Base-by-base conservation (phyloP, 2,797 vertebrate genomes). In the Crocidura indochinensis region DNA sequence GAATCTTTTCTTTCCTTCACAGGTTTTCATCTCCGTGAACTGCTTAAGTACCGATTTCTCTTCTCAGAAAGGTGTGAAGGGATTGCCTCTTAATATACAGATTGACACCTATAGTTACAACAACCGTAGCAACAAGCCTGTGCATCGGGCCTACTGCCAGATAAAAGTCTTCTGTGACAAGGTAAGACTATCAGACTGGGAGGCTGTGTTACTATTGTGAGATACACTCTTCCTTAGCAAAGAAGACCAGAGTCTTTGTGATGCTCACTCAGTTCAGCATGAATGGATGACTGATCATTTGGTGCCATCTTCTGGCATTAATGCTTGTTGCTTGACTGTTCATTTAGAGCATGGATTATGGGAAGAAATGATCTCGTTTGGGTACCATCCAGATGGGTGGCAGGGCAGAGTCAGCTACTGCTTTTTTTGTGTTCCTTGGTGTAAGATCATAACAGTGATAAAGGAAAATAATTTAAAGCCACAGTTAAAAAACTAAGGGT, bases 91-190 rank as follows among this genome's bases (percentile, higher is more conserved):
- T 60, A 99, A 99, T 97, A 98, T 99, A 92, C 99, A 99, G 96
- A 99, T 99, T 0, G 99, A 99, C 97, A 99, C 99, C 9, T 99
- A 99, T 97, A 99, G 99, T 97, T 99, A 99, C 97, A 99, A 99
- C 97, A 99, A 99, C 98, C 99, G 99, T 93, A 99, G 99, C 97
- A 99, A 99, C 98, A 99, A 99, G 94, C 99, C 99, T 46, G 99
- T 99, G 93, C 99, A 99, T 97, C 98, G 99, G 6, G 99, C 99
- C 72, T 99, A 97, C 98, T 99, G 99, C 98, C 99, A 99, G 97
- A 99, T 99, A 95, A 99, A 99, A 97, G 99, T 99, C 92, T 99
- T 99, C 98, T 99, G 99, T 0, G 99, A 99, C 98, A 99, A 99
- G 98, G 98, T 98, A 93, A 95, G 95, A 3, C n/a, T 0, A 4